Evolutionary conservation across 2,888 invertebrate species (phyloP).

Genomic region (Mesorhabditis spiculigera): DNA sequence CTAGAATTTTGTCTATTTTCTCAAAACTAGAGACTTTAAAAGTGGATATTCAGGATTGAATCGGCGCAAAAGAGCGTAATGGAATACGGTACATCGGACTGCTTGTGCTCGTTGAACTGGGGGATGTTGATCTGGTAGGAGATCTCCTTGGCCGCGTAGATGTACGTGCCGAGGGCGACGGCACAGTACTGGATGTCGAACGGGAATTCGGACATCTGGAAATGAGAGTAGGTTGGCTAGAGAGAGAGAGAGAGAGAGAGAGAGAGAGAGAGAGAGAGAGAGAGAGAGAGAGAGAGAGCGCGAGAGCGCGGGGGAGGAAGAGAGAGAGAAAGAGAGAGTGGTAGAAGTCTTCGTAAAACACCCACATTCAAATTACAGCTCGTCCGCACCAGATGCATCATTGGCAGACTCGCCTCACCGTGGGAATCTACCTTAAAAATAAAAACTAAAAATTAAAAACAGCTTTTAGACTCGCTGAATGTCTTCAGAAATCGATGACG

Average conservation of each 20-base stretch:
- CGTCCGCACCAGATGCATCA: conserved; percentile 5
- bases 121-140: conserved; percentile 1
- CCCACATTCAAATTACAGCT: conserved; percentile 3
- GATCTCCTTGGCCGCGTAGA: conserved; percentile 2
- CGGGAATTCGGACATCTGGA: conserved; percentile 3
- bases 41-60: no score
- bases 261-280: no score
- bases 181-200: conserved; percentile 1
- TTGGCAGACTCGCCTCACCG: background rate
- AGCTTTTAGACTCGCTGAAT: no score
- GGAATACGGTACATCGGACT: background rate
- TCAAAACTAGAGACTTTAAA: no score
- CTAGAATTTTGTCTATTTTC: no score
- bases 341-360: background rate
- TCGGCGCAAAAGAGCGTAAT: no score
- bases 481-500: no score
- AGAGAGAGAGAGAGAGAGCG: no score
- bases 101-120: conserved; percentile 1
- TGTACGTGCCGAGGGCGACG: background rate
- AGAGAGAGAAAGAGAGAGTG: no score
- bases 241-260: no score
- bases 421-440: background rate
- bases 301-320: no score
- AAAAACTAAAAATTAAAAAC: no score
- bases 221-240: background rate